Evolutionary conservation across 2,888 invertebrate species (phyloP).

Genomic region (Heliconius ethilla): DNA sequence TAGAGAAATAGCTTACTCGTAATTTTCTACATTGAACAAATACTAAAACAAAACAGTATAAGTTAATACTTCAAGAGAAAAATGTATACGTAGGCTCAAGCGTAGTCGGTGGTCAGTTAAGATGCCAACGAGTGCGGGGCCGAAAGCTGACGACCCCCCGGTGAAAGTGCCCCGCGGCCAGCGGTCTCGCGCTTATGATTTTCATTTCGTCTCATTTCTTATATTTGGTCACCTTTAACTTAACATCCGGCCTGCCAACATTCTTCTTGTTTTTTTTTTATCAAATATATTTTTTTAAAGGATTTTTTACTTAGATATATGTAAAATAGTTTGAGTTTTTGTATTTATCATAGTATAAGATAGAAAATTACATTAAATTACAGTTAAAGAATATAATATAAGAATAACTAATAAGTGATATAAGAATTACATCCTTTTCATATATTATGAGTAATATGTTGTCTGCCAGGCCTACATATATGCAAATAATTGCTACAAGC

Average conservation of each 20-base stretch:
- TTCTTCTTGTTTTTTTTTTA: no score
- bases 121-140: conserved; percentile 55
- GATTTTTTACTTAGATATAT: background rate
- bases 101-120: conserved; percentile 55
- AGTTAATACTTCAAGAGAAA: background rate
- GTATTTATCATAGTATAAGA: no score
- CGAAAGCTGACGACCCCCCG: conserved; percentile 72
- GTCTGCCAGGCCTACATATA: conserved; percentile 43
- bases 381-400: no score
- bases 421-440: background rate
- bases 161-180: conserved; percentile 73
- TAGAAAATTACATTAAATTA: no score
- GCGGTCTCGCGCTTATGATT: conserved; percentile 49
- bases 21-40: background rate
- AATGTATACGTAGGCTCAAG: conserved; percentile 43
- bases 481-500: conserved; percentile 49
- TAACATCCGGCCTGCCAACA: conserved; percentile 7
- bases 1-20: background rate
- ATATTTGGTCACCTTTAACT: conserved; percentile 27
- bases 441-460: background rate
- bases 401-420: background rate
- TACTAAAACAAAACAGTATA: conserved; percentile 2
- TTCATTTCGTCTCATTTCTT: conserved; percentile 51
- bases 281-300: background rate
- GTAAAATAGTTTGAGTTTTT: no score